Evolutionary conservation across 2,888 invertebrate species (phyloP), one percentile per base, ranked within the genome.

Genomic region (Mesorhabditis belari): DNA sequence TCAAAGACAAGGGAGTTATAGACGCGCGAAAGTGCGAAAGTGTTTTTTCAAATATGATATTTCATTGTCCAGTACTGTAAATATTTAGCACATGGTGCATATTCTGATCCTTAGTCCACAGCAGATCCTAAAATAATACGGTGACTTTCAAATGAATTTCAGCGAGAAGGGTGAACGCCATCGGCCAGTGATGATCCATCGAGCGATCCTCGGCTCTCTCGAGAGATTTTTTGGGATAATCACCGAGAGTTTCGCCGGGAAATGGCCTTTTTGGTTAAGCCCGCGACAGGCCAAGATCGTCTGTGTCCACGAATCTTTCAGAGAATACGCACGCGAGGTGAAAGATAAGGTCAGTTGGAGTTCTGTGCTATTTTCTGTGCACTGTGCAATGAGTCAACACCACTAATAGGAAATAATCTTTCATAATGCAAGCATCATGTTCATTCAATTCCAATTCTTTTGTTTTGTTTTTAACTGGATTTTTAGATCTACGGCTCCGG

Each of bases 251-350:
- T 98, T 89, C 84, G 96, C 90, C 19, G 98, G 98, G 69, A 96
- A 96, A 85, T 98, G 98, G 96, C 98, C 98, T 6, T 94, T 98
- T 86, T 98, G 98, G 98, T 82, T 98, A 53, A 95, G 94, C 0
- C 98, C 98, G 2, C 85, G 94, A 6, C 98, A 71, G 69, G 75
- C 90, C 26, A 78, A 87, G 88, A 69, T 96, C 21, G 89, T 99
- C 66, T 92, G 96, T 0, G 91, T 99, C 4, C 91, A 90, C 0
- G 88, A 90, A 0, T 85, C 86, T 6, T 89, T 90, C 80, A 90
- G 93, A 77, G 89, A 89, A 23, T 99, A 96, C 81, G 79, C 76
- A 1, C 61, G 53, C 5, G 54, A 62, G 5, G 75, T 78, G n/a
- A 65, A 74, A 53, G 58, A 74, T 6, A 59, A 62, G 25, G 64